Evolutionary conservation across 2,888 invertebrate genomes (phyloP).

Genomic region (Candidula unifasciata): DNA sequence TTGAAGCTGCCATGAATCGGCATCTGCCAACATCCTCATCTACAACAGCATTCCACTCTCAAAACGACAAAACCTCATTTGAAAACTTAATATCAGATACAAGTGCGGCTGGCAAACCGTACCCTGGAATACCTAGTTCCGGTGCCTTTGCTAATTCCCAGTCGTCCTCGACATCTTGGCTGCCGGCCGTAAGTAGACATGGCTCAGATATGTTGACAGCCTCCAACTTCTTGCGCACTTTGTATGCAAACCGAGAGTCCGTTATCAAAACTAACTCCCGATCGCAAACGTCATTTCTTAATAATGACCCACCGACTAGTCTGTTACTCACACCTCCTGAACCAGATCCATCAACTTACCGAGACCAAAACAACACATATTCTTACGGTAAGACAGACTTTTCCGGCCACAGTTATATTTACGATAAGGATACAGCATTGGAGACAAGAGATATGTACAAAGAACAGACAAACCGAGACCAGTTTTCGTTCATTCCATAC

Average conservation of each 20-base stretch:
- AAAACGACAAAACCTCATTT: conserved; percentile 85
- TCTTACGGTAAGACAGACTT: conserved; percentile 33
- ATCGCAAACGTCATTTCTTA: conserved; percentile 73
- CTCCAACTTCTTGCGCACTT: conserved; percentile 90
- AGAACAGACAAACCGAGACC: conserved; percentile 37
- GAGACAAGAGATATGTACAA: conserved; percentile 30
- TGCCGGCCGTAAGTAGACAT: conserved; percentile 82
- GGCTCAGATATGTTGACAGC: conserved; percentile 84
- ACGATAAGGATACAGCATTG: conserved; percentile 22
- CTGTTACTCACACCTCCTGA: conserved; percentile 39
- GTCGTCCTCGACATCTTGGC: conserved; percentile 83
- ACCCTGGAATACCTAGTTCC: not conserved
- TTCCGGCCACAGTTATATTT: conserved; percentile 13
- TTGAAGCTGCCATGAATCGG: conserved; percentile 97
- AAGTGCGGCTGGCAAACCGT: conserved; percentile 22
- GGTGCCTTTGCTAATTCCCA: not conserved
- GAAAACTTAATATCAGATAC: not conserved
- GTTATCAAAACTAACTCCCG: conserved; percentile 88
- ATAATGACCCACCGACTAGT: conserved; percentile 42
- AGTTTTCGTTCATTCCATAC: conserved; percentile 38
- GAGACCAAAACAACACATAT: conserved; percentile 18
- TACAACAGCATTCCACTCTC: conserved; percentile 69
- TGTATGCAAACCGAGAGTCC: conserved; percentile 95
- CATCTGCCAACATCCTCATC: conserved; percentile 83
- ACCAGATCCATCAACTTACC: conserved; percentile 42